Percentiles rank a stretch among this genome's conserved stretches.
phyloP scores from a whole-genome alignment of 1,140 invertebrate species.

The Papilio glaucus region DNA sequence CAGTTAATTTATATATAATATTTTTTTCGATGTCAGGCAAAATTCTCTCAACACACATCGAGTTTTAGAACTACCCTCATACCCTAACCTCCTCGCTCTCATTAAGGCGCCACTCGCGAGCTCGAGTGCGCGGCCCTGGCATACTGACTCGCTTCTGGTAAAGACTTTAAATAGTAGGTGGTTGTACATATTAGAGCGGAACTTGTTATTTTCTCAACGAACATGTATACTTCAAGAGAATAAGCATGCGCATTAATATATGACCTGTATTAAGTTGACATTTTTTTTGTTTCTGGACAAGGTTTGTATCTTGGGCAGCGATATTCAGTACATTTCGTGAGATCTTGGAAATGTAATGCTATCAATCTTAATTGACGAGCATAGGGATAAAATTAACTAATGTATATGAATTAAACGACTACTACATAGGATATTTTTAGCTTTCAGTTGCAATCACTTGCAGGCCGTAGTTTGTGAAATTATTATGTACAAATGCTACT shows the following conservation, averaged over 20 bases:
- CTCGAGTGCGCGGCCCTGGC: slow-evolving; percentile 58
- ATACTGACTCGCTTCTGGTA: slow-evolving; percentile 51
- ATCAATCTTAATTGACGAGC: no score
- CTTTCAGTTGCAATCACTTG: no score
- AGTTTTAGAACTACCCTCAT: slow-evolving; percentile 44
- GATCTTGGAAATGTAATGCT: no score
- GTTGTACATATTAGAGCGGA: slow-evolving; percentile 19
- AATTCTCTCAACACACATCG: slow-evolving; percentile 52
- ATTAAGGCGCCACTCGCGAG: slow-evolving; percentile 60
- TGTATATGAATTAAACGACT: no score
- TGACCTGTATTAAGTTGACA: not conserved
- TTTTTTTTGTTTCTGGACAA: no score
- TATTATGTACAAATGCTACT: no score
- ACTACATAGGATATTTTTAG: no score
- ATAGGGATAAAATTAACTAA: no score
- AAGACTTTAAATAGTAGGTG: slow-evolving; percentile 32
- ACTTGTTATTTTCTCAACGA: slow-evolving; percentile 2
- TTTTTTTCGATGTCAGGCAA: slow-evolving; percentile 43
- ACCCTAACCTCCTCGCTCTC: slow-evolving; percentile 50
- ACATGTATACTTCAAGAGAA: not conserved
- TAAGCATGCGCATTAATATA: not conserved
- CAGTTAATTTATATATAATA: no score
- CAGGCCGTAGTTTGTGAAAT: no score
- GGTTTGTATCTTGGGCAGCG: no score
- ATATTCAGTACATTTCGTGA: no score